Evolutionary conservation across 2,113 vertebrate genomes (phyloP).

Genomic region (Neoarius graeffei): DNA sequence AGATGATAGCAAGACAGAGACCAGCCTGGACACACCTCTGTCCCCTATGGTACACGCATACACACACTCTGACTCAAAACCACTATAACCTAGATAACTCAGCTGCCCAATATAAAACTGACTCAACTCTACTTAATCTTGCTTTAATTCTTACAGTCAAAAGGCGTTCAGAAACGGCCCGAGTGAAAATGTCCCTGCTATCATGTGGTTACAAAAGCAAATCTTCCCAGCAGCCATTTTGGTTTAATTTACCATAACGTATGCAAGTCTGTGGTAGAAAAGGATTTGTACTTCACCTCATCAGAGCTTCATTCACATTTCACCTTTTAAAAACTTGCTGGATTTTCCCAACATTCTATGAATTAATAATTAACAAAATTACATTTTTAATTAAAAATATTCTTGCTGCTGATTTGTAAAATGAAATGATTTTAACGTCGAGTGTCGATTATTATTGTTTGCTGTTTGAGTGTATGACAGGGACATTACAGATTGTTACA

Average conservation of each 20-base stretch:
- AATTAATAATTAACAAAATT: neutral
- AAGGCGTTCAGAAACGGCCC: neutral
- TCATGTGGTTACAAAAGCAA: slow-evolving; percentile 24
- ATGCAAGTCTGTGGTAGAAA: neutral
- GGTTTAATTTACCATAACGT: slow-evolving; percentile 29
- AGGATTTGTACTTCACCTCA: slow-evolving; percentile 4
- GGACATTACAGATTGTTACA: neutral
- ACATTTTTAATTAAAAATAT: neutral
- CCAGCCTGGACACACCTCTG: slow-evolving; percentile 81
- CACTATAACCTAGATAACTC: neutral
- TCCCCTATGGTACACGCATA: slow-evolving; percentile 79
- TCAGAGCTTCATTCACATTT: slow-evolving; percentile 6
- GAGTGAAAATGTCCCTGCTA: slow-evolving; percentile 48
- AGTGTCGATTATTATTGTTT: neutral
- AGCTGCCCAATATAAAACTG: neutral
- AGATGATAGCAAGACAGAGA: slow-evolving; percentile 95
- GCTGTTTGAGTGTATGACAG: neutral
- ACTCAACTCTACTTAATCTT: neutral
- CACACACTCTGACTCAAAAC: neutral
- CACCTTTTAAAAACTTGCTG: neutral
- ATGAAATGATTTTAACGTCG: neutral
- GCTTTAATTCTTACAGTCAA: neutral
- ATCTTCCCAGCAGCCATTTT: slow-evolving; percentile 35
- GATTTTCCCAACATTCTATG: neutral
- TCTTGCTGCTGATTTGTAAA: neutral